These are phyloP conservation scores for Thaleichthys pacificus DNA, from an alignment of 2,797 vertebrate species.

Conservation along the genomic window DNA sequence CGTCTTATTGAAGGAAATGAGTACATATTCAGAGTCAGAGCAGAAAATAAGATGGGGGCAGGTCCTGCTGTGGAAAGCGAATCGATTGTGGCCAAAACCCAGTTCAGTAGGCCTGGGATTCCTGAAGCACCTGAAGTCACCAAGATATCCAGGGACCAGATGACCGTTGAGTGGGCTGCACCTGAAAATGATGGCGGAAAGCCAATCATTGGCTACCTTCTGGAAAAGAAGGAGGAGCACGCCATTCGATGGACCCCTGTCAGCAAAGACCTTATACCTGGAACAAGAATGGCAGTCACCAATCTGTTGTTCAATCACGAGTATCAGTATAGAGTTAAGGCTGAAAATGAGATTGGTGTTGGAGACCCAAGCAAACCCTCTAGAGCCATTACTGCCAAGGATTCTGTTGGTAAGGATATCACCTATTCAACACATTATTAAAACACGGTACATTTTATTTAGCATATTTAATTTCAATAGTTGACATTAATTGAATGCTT, in stretches of 20 bases:
- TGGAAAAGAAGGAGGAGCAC: conserved; percentile 94
- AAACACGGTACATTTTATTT: not conserved
- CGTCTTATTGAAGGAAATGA: conserved; percentile 95
- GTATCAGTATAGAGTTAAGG: conserved; percentile 97
- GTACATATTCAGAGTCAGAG: conserved; percentile 95
- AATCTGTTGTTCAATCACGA: conserved; percentile 92
- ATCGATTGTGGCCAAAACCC: conserved; percentile 89
- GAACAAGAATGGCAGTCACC: conserved; percentile 86
- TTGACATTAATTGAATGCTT: not conserved
- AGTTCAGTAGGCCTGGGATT: conserved; percentile 86
- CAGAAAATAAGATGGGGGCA: conserved; percentile 98
- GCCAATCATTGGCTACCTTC: conserved; percentile 90
- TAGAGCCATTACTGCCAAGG: conserved; percentile 89
- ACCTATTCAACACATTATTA: conserved; percentile 11
- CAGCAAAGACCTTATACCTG: conserved; percentile 86
- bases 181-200: conserved; percentile 95
- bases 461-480: not conserved
- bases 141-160: conserved; percentile 91
- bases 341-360: conserved; percentile 95
- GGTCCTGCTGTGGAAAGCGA: conserved; percentile 93
- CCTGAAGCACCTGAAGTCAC: conserved; percentile 92
- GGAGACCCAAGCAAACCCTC: conserved; percentile 92
- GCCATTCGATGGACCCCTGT: conserved; percentile 89
- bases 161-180: conserved; percentile 93
- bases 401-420: conserved; percentile 85